Conservation (phyloP, 2,113 vertebrate genomes). For the Cebus imitator region DNA sequence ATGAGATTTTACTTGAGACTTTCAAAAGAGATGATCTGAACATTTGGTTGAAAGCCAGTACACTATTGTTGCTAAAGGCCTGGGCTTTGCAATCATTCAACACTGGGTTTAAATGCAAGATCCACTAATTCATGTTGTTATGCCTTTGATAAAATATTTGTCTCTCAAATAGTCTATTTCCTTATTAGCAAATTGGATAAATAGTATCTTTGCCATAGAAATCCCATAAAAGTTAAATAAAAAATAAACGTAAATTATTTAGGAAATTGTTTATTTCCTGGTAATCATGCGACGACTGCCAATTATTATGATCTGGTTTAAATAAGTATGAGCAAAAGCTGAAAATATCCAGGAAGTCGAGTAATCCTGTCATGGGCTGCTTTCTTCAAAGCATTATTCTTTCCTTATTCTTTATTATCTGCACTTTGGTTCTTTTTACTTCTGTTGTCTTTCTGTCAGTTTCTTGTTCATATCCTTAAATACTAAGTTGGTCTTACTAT, state of each 20-base stretch:
- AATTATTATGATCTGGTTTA: neutral
- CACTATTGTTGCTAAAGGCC: neutral
- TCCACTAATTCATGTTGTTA: neutral
- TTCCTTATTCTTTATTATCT: neutral
- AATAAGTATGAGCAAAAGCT: neutral
- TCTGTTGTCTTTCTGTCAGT: neutral
- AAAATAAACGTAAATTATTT: neutral
- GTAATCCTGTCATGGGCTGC: neutral
- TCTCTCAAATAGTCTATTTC: neutral
- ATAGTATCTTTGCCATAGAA: neutral
- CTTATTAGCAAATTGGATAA: neutral
- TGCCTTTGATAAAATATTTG: neutral
- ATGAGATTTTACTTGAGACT: neutral
- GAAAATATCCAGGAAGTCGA: neutral
- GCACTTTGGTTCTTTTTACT: neutral
- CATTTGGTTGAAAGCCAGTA: neutral
- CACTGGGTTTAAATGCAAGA: neutral
- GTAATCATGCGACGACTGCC: neutral
- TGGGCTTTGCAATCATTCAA: neutral
- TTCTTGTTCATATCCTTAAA: neutral
- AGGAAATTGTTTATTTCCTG: neutral
- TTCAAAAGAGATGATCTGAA: neutral
- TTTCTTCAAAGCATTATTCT: slow-evolving; percentile 11
- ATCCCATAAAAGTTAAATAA: neutral
- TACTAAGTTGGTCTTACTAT: neutral